These are phyloP conservation scores for Lophura nycthemera DNA, from an alignment of 2,113 vertebrate genomes.

Conservation along the genomic window DNA sequence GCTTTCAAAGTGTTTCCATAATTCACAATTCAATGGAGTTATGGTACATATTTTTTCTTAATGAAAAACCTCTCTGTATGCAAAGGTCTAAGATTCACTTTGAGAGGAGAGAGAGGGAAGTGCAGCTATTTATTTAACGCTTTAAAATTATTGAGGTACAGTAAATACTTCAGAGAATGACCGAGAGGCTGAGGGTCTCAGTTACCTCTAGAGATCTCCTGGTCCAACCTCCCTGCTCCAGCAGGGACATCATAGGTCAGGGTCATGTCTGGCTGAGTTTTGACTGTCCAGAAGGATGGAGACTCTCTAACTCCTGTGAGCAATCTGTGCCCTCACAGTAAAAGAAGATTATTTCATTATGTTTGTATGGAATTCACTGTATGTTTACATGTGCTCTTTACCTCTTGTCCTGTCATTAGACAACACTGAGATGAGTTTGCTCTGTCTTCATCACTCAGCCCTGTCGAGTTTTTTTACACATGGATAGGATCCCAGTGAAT, in stretches of 20 bases:
- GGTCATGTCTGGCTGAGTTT: neutral
- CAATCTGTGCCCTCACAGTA: neutral
- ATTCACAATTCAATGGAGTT: neutral
- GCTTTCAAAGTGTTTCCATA: neutral
- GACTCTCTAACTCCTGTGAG: neutral
- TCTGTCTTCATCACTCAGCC: neutral
- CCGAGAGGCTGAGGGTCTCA: neutral
- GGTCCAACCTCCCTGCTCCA: neutral
- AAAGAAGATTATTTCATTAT: neutral
- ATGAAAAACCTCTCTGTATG: neutral
- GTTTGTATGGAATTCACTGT: neutral
- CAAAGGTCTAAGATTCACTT: neutral
- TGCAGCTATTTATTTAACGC: neutral
- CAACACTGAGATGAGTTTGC: neutral
- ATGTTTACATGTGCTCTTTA: neutral
- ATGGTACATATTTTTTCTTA: neutral
- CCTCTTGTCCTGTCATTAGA: neutral
- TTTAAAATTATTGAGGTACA: neutral
- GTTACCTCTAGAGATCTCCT: neutral
- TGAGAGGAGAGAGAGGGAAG: neutral
- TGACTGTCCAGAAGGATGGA: neutral
- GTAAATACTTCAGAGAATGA: neutral
- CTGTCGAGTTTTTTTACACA: neutral
- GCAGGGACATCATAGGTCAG: neutral
- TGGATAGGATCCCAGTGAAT: rapidly evolving